Conservation (phyloP, 2,888 invertebrate genomes). For the Drosophila colorata region DNA sequence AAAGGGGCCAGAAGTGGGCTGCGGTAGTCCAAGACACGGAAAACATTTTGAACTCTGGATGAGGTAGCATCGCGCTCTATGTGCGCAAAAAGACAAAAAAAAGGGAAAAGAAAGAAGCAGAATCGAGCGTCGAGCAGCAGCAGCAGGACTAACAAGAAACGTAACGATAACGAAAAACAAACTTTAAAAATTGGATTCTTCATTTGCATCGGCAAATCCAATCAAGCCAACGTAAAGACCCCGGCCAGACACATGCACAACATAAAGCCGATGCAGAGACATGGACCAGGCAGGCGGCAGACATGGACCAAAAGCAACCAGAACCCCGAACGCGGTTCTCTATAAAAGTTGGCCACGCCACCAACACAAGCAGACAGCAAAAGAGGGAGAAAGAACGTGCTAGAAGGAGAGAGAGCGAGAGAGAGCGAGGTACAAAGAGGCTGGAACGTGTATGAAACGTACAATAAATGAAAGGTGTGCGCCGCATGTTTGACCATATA, state of each 20-base stretch:
- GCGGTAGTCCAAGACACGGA: constrained; percentile 27
- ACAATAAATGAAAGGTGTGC: constrained; percentile 79
- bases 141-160: constrained; percentile 70
- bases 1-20: constrained; percentile 16
- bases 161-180: constrained; percentile 83
- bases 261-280: constrained; percentile 68
- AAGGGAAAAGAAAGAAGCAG: neutral
- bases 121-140: constrained; percentile 15
- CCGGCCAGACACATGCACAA: constrained; percentile 74
- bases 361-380: constrained; percentile 5
- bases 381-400: neutral
- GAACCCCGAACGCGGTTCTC: constrained; percentile 22
- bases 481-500: constrained; percentile 75
- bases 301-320: constrained; percentile 34
- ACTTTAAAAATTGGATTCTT: constrained; percentile 84
- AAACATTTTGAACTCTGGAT: constrained; percentile 30
- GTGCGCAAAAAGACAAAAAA: constrained; percentile 14
- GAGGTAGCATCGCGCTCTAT: constrained; percentile 19
- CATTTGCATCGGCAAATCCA: constrained; percentile 83
- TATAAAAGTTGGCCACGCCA: constrained; percentile 45
- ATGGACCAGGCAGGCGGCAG: constrained; percentile 4
- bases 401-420: neutral
- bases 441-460: constrained; percentile 33
- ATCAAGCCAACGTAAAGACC: constrained; percentile 82
- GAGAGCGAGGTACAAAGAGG: neutral